Conservation (phyloP, 2,797 vertebrate genomes). For the Liasis olivaceus region DNA sequence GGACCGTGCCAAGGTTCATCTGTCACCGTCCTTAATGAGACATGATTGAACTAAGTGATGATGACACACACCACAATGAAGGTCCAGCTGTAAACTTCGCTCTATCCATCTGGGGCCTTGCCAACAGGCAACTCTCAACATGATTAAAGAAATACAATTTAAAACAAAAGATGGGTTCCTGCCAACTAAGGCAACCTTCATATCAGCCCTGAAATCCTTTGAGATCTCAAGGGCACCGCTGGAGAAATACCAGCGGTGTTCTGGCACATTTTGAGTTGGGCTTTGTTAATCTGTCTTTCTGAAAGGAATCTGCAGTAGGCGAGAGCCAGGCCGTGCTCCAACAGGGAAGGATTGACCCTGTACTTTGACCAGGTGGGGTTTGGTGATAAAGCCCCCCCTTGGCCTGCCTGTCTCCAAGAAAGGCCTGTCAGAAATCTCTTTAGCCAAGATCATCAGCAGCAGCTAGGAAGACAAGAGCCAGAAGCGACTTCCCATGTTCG, state of each 20-base stretch:
- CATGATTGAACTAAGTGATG: slow-evolving; percentile 53
- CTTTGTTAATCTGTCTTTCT: background rate
- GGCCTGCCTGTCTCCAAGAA: background rate
- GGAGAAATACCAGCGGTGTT: background rate
- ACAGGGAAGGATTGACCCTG: background rate
- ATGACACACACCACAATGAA: slow-evolving; percentile 51
- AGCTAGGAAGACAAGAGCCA: too few relatives aligned
- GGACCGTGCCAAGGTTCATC: slow-evolving; percentile 54
- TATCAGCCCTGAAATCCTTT: rapidly evolving
- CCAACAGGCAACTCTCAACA: slow-evolving; percentile 28
- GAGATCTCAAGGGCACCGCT: background rate
- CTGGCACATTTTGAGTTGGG: slow-evolving; percentile 25
- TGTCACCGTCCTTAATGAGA: slow-evolving; percentile 45
- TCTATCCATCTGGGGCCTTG: slow-evolving; percentile 38
- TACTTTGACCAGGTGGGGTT: background rate
- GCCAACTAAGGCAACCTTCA: slow-evolving; percentile 13
- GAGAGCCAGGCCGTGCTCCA: background rate
- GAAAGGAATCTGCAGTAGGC: background rate
- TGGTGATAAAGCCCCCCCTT: background rate
- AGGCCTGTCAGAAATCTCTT: background rate
- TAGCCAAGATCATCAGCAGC: background rate
- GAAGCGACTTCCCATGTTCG: too few relatives aligned
- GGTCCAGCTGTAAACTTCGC: slow-evolving; percentile 37
- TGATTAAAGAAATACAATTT: slow-evolving; percentile 1
- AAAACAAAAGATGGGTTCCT: background rate